Percentiles rank a stretch among this genome's conserved stretches.
phyloP scores from a whole-genome alignment of 2,888 invertebrate species.

The Cremastinae sp. region DNA sequence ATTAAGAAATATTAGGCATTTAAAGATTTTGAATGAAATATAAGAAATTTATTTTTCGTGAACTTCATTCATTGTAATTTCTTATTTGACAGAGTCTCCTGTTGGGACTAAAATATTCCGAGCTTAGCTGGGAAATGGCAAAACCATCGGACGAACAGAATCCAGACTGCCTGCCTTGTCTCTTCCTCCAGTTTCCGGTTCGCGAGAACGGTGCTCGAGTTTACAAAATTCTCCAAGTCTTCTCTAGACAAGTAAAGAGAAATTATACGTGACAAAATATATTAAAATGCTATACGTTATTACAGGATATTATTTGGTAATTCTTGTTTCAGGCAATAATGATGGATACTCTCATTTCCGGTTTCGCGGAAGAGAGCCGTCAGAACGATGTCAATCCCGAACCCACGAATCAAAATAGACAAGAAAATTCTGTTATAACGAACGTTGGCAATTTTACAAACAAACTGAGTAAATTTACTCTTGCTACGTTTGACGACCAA shows the following conservation, averaged over 20 bases:
- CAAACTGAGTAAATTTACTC: conserved; percentile 91
- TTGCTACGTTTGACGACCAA: conserved; percentile 94
- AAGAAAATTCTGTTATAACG: conserved; percentile 67
- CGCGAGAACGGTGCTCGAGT: conserved; percentile 89
- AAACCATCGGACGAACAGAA: conserved; percentile 92
- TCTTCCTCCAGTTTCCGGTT: conserved; percentile 94
- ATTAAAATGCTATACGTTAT: not conserved
- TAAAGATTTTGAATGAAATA: too few species aligned
- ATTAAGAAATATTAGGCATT: conserved; percentile 5
- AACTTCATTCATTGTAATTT: conserved; percentile 13
- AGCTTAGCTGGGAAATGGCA: conserved; percentile 96
- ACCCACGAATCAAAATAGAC: conserved; percentile 71
- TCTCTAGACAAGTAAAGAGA: conserved; percentile 83
- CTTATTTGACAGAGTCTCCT: conserved; percentile 87
- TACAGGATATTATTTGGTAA: not conserved
- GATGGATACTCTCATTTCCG: conserved; percentile 92
- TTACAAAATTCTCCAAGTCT: conserved; percentile 89
- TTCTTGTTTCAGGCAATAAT: conserved; percentile 84
- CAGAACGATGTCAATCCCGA: conserved; percentile 80
- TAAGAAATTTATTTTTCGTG: not conserved
- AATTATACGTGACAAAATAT: not conserved
- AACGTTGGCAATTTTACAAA: conserved; percentile 84
- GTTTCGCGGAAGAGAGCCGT: conserved; percentile 90
- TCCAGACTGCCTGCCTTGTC: conserved; percentile 92
- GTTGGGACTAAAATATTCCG: conserved; percentile 92